Evolutionary conservation across 2,888 invertebrate genomes (phyloP), one percentile per base, ranked within the genome.

Genomic region (Tetropium fuscum): DNA sequence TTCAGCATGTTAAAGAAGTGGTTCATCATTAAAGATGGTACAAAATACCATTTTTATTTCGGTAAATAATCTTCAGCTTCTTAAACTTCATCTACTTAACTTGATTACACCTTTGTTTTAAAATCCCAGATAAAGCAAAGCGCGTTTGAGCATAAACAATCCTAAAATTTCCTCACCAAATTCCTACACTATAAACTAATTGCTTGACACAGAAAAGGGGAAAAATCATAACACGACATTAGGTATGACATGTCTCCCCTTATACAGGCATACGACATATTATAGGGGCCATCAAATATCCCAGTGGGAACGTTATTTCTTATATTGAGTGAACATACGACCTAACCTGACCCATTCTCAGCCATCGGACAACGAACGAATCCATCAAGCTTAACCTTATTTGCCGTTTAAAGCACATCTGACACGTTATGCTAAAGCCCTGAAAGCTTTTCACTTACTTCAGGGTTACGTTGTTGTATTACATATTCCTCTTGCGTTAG

Each of bases 301-400:
- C 68, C 60, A 59, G 22, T 34, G 66, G 64, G 66, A 47, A 30
- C 47, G 57, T 56, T 66, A 62, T 64, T 60, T 65, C 58, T 59
- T 57, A 62, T 62, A 64, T 66, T 68, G 64, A 53, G 40, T 41
- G 40, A 47, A 53, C 53, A 47, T 48, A 47, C 53, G 63, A 64
- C 51, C 64, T 51, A 56, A 59, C 58, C 41, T 58, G 60, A 62
- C 62, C 64, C 53, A 51, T 48, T 55, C 45, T 20, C 55, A 55
- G 47, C 48, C 56, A 40, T 22, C 45, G 53, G 57, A 60, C 63
- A 54, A 49, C 57, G 51, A 44, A 44, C 56, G 54, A 58, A 66
- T 66, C 66, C 62, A 58, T 66, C 66, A 64, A 57, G 64, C 60
- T 66, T 64, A 66, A 66, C 64, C 55, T 62, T 66, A 57, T 66